Conservation (phyloP, 2,888 invertebrate genomes). For the Smittia aterrima region DNA sequence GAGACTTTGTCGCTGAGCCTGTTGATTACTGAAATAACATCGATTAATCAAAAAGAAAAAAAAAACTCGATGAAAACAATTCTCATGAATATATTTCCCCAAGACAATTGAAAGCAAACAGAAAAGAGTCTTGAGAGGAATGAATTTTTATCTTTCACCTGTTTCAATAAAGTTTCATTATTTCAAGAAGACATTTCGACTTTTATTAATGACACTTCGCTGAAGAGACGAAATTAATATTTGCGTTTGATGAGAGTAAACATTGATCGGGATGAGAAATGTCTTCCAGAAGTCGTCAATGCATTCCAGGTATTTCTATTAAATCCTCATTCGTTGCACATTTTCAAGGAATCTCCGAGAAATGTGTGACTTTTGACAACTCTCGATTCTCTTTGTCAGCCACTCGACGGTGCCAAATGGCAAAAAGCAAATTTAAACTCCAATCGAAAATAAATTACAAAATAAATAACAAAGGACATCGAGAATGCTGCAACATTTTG, state of each 20-base stretch:
- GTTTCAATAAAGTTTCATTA: conserved; percentile 20
- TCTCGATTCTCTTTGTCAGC: neutral
- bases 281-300: neutral
- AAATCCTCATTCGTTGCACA: neutral
- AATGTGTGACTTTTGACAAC: conserved; percentile 4
- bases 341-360: neutral
- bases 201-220: conserved; percentile 16
- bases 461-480: neutral
- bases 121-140: no score
- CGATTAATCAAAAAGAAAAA: neutral
- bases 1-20: neutral
- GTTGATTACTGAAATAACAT: neutral
- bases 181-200: conserved; percentile 11
- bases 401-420: neutral
- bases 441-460: conserved; percentile 8
- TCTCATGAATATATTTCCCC: neutral
- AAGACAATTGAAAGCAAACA: neutral
- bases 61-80: no score
- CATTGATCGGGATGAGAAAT: neutral
- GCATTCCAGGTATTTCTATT: neutral
- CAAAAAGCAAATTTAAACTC: neutral
- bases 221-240: neutral
- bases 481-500: neutral
- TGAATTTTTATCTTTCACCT: conserved; percentile 1
- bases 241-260: neutral